phyloP scores from a whole-genome alignment of 2,888 invertebrate species.

The Artemia sp. region DNA sequence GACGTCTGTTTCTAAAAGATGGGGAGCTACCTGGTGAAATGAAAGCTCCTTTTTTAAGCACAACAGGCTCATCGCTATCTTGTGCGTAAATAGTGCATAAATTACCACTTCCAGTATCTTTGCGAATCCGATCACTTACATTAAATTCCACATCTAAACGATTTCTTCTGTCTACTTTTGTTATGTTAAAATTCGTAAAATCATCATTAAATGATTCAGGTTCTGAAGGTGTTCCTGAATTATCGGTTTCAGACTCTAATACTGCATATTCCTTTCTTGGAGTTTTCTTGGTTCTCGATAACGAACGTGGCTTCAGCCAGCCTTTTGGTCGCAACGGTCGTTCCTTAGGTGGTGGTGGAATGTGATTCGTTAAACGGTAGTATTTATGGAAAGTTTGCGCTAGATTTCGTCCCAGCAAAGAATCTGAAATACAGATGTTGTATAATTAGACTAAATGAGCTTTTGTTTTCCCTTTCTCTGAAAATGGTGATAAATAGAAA shows the following conservation, averaged over 20 bases:
- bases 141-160: neutral
- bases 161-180: neutral
- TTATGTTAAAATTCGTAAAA: neutral
- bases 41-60: neutral
- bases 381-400: conserved; percentile 59
- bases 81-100: neutral
- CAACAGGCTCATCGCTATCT: neutral
- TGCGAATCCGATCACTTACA: neutral
- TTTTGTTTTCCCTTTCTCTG: no score
- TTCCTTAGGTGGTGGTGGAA: conserved; percentile 34
- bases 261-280: neutral
- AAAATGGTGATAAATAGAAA: no score
- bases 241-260: neutral
- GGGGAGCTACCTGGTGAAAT: conserved; percentile 8
- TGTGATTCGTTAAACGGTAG: conserved; percentile 53
- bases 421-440: conserved; percentile 39
- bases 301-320: neutral
- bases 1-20: neutral
- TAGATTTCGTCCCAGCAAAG: conserved; percentile 56
- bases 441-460: no score
- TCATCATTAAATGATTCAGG: neutral
- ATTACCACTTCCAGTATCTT: neutral
- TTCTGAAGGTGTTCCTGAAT: conserved; percentile 1
- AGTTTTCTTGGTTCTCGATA: neutral
- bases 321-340: conserved; percentile 13